These are phyloP conservation scores for Phymanthus crucifer DNA, from an alignment of 92 coral and sea anemone genomes.

Conservation along the genomic window DNA sequence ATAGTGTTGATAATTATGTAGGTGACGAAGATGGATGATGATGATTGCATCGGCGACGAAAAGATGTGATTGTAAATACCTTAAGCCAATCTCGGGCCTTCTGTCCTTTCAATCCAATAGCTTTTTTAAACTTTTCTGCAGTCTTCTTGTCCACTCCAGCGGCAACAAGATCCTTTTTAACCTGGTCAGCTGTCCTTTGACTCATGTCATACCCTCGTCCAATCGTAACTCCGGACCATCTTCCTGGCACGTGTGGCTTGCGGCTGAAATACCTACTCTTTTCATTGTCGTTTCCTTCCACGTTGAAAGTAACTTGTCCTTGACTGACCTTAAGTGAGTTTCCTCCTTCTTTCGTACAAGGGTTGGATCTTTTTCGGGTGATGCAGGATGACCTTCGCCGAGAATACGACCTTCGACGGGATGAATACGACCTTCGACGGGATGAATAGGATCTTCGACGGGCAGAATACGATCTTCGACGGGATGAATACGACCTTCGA, in stretches of 20 bases:
- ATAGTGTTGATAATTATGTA: too few relatives aligned
- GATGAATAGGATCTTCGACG: too few relatives aligned
- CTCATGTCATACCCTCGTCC: conserved; percentile 26
- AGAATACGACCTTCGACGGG: too few relatives aligned
- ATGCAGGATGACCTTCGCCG: too few relatives aligned
- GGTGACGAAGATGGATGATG: too few relatives aligned
- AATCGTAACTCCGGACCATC: background rate
- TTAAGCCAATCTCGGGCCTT: background rate
- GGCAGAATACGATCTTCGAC: too few relatives aligned
- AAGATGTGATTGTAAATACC: too few relatives aligned
- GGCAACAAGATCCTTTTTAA: conserved; percentile 11
- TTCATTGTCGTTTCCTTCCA: conserved; percentile 6
- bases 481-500: too few relatives aligned
- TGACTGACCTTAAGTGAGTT: background rate
- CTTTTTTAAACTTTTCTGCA: conserved; percentile 5
- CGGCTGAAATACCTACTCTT: conserved; percentile 11
- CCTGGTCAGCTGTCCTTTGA: conserved; percentile 1
- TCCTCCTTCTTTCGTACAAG: too few relatives aligned
- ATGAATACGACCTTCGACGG: too few relatives aligned
- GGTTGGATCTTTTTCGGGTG: too few relatives aligned
- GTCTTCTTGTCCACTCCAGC: conserved; percentile 8
- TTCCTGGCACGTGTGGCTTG: background rate
- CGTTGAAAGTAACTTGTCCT: conserved; percentile 15
- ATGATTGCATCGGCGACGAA: too few relatives aligned
- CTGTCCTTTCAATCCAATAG: conserved; percentile 15